phyloP scores from a whole-genome alignment of 2,888 invertebrate genomes.

The Leistus spinibarbis region DNA sequence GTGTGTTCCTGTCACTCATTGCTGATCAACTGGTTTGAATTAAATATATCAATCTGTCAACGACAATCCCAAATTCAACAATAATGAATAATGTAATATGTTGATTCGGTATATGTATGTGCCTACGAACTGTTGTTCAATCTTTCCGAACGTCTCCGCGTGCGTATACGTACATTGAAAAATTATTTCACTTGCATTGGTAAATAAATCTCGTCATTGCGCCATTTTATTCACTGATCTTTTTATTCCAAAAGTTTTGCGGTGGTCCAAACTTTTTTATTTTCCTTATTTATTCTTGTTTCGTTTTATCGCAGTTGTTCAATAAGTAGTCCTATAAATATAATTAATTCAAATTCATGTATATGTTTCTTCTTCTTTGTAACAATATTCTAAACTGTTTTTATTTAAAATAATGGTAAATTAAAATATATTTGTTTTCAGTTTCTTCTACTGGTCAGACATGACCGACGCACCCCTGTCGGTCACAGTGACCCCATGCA shows the following conservation, averaged over 20 bases:
- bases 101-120: background rate
- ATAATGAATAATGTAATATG: constrained; percentile 25
- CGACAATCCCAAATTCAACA: constrained; percentile 13
- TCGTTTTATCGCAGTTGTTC: background rate
- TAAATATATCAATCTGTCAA: constrained; percentile 28
- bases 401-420: background rate
- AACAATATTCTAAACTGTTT: background rate
- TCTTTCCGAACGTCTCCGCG: background rate
- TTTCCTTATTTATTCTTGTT: too few relatives aligned
- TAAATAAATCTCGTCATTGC: constrained; percentile 7
- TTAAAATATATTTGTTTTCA: background rate
- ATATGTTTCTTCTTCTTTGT: background rate
- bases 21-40: constrained; percentile 8
- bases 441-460: constrained; percentile 45
- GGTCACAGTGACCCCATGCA: constrained; percentile 37
- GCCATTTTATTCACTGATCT: background rate
- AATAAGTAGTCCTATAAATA: too few relatives aligned
- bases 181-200: background rate
- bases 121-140: background rate
- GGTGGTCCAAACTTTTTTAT: background rate
- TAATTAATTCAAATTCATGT: too few relatives aligned
- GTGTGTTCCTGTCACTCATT: constrained; percentile 21
- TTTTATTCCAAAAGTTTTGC: background rate
- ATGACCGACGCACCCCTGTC: constrained; percentile 37
- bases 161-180: background rate